Evolutionary conservation across 64 coral and sea anemone genomes (phyloP).

Genomic region (Pachyseris speciosa): DNA sequence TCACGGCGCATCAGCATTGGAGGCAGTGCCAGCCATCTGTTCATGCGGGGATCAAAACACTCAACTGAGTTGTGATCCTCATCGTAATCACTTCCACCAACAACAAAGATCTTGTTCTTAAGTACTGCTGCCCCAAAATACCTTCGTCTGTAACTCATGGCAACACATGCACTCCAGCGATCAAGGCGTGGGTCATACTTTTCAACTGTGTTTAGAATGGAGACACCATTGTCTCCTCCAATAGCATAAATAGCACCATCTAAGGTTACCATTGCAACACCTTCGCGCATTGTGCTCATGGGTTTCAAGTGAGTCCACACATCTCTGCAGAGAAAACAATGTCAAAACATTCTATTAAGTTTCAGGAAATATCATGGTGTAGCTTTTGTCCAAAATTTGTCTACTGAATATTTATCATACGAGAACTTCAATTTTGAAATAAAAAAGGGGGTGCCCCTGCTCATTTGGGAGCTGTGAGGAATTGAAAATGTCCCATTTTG

Average conservation of each 20-base stretch:
- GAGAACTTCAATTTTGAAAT: no score
- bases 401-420: no score
- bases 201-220: conserved; percentile 90
- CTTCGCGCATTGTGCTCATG: conserved; percentile 93
- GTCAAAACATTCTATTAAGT: neutral
- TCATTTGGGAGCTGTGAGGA: no score
- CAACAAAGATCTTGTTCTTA: conserved; percentile 92
- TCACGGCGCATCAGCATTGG: conserved; percentile 88
- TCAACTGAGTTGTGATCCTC: conserved; percentile 99
- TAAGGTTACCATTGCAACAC: conserved; percentile 82
- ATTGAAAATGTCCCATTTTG: no score
- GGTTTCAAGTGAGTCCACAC: conserved; percentile 82
- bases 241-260: conserved; percentile 95
- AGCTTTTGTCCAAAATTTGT: no score
- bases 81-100: conserved; percentile 96
- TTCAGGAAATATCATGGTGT: no score
- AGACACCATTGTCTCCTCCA: conserved; percentile 94
- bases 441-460: no score
- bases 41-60: conserved; percentile 95
- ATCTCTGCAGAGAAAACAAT: conserved; percentile 67
- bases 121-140: conserved; percentile 95
- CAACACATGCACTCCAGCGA: conserved; percentile 87
- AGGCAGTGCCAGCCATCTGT: conserved; percentile 90
- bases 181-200: conserved; percentile 94
- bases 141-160: conserved; percentile 91